These are phyloP conservation scores for Temnothorax ravouxi DNA, from an alignment of 2,888 invertebrate species.

Conservation along the genomic window DNA sequence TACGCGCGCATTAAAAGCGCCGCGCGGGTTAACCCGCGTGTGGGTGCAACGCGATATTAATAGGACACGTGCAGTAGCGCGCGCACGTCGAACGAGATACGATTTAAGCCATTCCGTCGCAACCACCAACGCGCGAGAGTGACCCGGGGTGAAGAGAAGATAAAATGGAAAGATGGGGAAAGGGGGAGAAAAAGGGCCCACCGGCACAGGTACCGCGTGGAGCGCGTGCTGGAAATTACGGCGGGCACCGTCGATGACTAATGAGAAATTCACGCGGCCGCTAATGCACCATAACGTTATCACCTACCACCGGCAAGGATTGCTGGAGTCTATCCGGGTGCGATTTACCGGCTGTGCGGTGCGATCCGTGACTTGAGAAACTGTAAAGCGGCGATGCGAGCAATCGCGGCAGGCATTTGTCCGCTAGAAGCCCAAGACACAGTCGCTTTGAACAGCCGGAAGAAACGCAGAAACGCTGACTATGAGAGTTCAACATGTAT, in stretches of 20 bases:
- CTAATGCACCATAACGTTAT: conserved; percentile 78
- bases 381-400: conserved; percentile 59
- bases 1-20: conserved; percentile 66
- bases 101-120: conserved; percentile 63
- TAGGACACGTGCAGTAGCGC: conserved; percentile 76
- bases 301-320: conserved; percentile 67
- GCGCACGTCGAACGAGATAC: conserved; percentile 67
- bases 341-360: conserved; percentile 67
- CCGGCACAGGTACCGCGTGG: conserved; percentile 37
- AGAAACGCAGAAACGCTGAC: conserved; percentile 24
- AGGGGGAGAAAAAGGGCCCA: background rate
- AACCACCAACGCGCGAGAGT: conserved; percentile 13
- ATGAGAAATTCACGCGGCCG: conserved; percentile 76
- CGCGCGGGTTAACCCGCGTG: conserved; percentile 68
- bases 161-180: background rate
- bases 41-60: conserved; percentile 73
- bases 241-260: conserved; percentile 75
- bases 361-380: conserved; percentile 55
- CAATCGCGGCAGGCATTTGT: conserved; percentile 63
- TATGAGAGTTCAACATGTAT: background rate
- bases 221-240: conserved; percentile 75
- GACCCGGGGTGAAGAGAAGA: background rate
- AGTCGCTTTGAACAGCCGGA: conserved; percentile 37
- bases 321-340: conserved; percentile 60
- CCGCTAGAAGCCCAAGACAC: conserved; percentile 28